Conservation (phyloP, 2,888 invertebrate genomes). For the Chorisops tibialis region DNA sequence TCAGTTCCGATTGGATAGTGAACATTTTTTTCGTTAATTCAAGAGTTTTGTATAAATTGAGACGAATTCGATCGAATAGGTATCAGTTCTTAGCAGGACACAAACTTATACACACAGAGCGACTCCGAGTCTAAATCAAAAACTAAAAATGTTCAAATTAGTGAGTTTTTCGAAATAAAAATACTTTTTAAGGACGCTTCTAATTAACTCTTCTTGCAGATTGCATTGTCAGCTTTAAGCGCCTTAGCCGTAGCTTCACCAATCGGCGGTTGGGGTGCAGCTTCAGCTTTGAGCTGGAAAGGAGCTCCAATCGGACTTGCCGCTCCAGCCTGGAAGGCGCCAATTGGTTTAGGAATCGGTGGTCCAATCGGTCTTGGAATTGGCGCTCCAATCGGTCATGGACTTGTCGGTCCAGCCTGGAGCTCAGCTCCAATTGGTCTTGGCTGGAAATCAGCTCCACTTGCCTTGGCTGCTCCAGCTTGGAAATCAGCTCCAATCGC, state of each 20-base stretch:
- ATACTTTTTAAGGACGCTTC: no score
- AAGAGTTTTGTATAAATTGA: conserved; percentile 7
- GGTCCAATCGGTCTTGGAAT: neutral
- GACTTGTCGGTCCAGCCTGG: neutral
- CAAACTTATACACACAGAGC: no score
- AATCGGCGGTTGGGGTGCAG: neutral
- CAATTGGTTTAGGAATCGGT: neutral
- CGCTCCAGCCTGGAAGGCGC: no score
- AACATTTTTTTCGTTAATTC: no score
- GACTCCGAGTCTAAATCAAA: no score
- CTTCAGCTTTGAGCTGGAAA: no score
- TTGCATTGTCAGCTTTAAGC: conserved; percentile 8
- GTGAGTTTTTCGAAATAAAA: no score
- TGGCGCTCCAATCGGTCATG: neutral
- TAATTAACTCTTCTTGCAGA: neutral
- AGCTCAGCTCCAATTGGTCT: neutral
- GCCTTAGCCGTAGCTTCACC: conserved; percentile 3
- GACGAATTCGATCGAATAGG: neutral
- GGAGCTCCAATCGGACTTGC: no score
- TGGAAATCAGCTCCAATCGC: conserved; percentile 6
- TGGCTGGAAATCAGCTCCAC: neutral
- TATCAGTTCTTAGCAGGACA: conserved; percentile 6
- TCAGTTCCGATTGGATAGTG: neutral
- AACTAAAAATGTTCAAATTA: conserved; percentile 20
- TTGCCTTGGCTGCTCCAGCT: neutral